Evolutionary conservation across 2,113 vertebrate genomes (phyloP).

Genomic region (Oxyruncus cristatus): DNA sequence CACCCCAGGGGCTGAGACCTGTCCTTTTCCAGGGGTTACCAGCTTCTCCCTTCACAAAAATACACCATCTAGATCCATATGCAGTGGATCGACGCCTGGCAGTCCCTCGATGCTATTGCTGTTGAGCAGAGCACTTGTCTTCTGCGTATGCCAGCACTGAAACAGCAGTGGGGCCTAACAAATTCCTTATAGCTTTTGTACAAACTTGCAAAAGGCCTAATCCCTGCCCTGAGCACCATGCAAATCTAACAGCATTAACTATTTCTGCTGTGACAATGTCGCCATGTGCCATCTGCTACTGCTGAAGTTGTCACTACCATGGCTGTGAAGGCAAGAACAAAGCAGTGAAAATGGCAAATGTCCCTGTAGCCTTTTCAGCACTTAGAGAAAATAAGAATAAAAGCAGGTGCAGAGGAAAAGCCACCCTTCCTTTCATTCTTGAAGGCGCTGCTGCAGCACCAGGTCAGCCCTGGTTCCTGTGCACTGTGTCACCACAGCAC

Average conservation of each 20-base stretch:
- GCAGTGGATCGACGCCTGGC: no score
- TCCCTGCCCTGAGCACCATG: neutral
- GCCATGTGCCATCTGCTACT: neutral
- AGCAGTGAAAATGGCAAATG: neutral
- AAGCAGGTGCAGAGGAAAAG: neutral
- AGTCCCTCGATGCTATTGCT: neutral
- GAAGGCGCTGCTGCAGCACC: neutral
- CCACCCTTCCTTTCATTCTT: neutral
- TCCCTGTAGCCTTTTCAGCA: neutral
- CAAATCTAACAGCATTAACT: neutral
- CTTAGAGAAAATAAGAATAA: neutral
- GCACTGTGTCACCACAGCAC: accelerated
- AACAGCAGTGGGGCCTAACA: neutral
- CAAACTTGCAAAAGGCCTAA: neutral
- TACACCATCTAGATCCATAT: neutral
- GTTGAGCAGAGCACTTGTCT: neutral
- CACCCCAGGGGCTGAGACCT: neutral
- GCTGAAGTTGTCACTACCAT: neutral
- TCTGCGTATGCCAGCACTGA: neutral
- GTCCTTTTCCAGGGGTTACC: neutral
- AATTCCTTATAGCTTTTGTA: neutral
- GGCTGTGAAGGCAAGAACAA: neutral
- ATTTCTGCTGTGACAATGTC: neutral
- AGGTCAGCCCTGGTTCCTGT: neutral
- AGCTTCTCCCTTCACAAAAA: neutral